Evolutionary conservation across 2,113 vertebrate species (phyloP).

Genomic region (Speoplatyrhinus poulsoni): DNA sequence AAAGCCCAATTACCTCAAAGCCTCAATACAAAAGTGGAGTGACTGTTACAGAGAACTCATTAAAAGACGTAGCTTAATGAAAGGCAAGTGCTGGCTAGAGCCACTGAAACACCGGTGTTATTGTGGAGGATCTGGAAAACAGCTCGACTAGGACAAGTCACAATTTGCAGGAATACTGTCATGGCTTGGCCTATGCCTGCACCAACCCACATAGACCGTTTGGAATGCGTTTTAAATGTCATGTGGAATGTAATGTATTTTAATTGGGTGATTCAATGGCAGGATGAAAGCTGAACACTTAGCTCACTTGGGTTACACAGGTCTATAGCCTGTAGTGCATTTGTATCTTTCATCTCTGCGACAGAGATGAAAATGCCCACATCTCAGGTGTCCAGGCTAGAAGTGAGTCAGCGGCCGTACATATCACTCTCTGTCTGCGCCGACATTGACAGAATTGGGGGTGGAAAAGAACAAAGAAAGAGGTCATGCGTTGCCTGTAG

Average conservation of each 20-base stretch:
- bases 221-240: constrained; percentile 4
- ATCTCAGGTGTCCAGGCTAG: constrained; percentile 27
- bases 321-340: constrained; percentile 21
- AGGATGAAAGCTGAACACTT: constrained; percentile 26
- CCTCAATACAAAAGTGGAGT: constrained; percentile 38
- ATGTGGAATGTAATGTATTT: neutral
- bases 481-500: constrained; percentile 31
- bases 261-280: constrained; percentile 21
- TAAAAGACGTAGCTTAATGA: constrained; percentile 15
- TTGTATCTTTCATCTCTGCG: constrained; percentile 48
- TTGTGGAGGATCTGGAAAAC: constrained; percentile 6
- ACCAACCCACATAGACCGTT: neutral
- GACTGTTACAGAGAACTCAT: constrained; percentile 48
- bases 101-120: constrained; percentile 25
- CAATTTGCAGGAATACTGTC: constrained; percentile 13
- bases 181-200: neutral
- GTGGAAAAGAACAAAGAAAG: constrained; percentile 39
- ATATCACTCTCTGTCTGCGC: constrained; percentile 25
- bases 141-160: neutral
- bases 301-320: constrained; percentile 9
- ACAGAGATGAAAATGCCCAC: constrained; percentile 34
- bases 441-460: constrained; percentile 5
- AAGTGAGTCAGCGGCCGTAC: constrained; percentile 21
- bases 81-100: constrained; percentile 42
- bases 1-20: constrained; percentile 38